These are phyloP conservation scores for Coelopa pilipes DNA, from an alignment of 2,888 invertebrate species.

Conservation along the genomic window DNA sequence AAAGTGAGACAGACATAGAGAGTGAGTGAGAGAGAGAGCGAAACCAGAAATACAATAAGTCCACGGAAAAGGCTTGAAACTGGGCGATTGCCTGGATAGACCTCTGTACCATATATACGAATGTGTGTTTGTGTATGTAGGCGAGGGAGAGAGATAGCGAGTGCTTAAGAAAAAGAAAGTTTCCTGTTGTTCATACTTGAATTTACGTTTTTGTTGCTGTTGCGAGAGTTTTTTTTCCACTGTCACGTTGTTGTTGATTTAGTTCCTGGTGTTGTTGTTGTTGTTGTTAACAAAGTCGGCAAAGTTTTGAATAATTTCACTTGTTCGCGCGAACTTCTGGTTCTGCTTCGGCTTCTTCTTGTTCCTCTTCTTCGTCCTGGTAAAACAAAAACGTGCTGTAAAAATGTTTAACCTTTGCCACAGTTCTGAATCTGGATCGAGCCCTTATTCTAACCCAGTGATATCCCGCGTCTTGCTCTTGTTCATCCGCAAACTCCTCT, in stretches of 20 bases:
- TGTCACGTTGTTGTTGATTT: too few species aligned
- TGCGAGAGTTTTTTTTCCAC: background rate
- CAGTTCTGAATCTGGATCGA: conserved; percentile 24
- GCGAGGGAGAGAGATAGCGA: background rate
- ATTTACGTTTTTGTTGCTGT: conserved; percentile 10
- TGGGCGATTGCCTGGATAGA: background rate
- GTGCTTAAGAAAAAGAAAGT: conserved; percentile 14
- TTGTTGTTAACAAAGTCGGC: conserved; percentile 47
- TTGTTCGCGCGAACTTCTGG: conserved; percentile 40
- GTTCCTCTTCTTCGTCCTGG: too few species aligned
- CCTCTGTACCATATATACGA: background rate
- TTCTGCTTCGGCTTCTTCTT: too few species aligned
- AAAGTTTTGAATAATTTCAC: conserved; percentile 53
- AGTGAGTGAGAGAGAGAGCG: too few species aligned
- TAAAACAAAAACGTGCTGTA: conserved; percentile 2
- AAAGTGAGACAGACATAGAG: background rate
- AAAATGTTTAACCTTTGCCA: conserved; percentile 12
- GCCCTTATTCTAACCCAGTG: background rate
- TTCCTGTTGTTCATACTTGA: conserved; percentile 5
- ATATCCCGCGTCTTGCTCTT: background rate
- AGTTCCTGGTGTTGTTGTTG: background rate
- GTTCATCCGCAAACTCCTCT: background rate
- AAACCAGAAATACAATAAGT: conserved; percentile 8
- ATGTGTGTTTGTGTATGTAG: background rate
- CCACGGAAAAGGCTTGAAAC: conserved; percentile 4